A percentile compares a stretch with the other conserved stretches of the same genome.
Evolutionary conservation across 2,113 vertebrate species (phyloP).

Genomic region (Spheniscus mendiculus): DNA sequence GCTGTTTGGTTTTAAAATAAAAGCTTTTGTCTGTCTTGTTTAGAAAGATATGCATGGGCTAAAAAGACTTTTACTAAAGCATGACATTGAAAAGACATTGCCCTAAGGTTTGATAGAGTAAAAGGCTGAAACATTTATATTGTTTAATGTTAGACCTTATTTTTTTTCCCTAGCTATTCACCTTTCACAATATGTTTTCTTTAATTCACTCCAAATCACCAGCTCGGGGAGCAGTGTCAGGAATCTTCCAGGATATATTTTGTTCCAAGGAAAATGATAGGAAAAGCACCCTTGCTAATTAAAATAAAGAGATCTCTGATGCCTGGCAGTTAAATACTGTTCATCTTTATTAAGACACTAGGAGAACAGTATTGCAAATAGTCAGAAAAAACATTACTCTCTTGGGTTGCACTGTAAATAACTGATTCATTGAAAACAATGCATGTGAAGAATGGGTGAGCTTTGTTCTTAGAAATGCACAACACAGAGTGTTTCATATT

Average conservation of each 20-base stretch:
- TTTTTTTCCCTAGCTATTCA: conserved; percentile 3
- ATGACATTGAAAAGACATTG: conserved; percentile 66
- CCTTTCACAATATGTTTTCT: conserved; percentile 29
- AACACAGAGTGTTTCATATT: neutral
- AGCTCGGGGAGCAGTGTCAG: neutral
- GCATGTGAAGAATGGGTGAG: neutral
- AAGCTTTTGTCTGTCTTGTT: conserved; percentile 56
- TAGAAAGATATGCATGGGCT: conserved; percentile 24
- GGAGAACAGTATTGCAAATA: neutral
- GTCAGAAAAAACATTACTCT: neutral
- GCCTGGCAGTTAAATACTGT: neutral
- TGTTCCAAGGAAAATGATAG: neutral
- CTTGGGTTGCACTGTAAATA: neutral
- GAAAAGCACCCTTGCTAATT: neutral
- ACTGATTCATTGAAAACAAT: neutral
- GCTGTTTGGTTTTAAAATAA: conserved; percentile 68
- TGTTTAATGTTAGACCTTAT: conserved; percentile 26
- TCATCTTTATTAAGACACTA: conserved; percentile 26
- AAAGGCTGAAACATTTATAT: conserved; percentile 55
- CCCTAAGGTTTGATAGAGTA: conserved; percentile 34
- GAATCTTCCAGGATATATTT: conserved; percentile 24
- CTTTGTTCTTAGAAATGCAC: neutral
- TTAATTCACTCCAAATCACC: conserved; percentile 41
- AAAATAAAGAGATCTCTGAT: conserved; percentile 19
- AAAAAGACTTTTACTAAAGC: conserved; percentile 65